Conservation (phyloP, 2,888 invertebrate species). For the Caenorhabditis virilis region DNA sequence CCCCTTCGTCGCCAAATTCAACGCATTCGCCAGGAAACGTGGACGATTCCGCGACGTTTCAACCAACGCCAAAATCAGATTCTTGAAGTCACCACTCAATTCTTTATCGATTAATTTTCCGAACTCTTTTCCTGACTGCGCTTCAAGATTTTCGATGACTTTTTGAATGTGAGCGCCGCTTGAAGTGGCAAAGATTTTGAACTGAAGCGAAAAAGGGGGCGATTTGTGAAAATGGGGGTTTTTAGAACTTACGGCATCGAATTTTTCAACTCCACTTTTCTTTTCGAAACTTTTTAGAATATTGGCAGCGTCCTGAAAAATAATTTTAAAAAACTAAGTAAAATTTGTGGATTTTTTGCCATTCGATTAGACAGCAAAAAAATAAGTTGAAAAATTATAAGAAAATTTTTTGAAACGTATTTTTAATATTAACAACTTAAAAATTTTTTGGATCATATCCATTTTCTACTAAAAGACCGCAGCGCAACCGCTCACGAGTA, state of each 20-base stretch:
- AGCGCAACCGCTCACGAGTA: too few species aligned
- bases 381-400: too few species aligned
- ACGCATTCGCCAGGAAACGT: constrained; percentile 58
- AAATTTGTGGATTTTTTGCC: too few species aligned
- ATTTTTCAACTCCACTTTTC: constrained; percentile 46
- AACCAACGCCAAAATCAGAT: constrained; percentile 22
- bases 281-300: constrained; percentile 40
- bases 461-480: too few species aligned
- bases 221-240: background rate
- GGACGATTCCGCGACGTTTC: constrained; percentile 40
- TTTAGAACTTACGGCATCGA: constrained; percentile 32
- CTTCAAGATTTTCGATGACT: constrained; percentile 44
- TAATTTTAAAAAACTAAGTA: too few species aligned
- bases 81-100: constrained; percentile 59
- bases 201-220: constrained; percentile 5
- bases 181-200: constrained; percentile 28
- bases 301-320: constrained; percentile 11
- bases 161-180: constrained; percentile 15
- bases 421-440: too few species aligned
- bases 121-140: constrained; percentile 39
- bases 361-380: too few species aligned
- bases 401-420: too few species aligned
- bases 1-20: constrained; percentile 63
- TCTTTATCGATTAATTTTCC: constrained; percentile 55
- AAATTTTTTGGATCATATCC: too few species aligned